These are phyloP conservation scores for Lordiphosa collinella DNA, from an alignment of 1,140 invertebrate species.

Conservation along the genomic window DNA sequence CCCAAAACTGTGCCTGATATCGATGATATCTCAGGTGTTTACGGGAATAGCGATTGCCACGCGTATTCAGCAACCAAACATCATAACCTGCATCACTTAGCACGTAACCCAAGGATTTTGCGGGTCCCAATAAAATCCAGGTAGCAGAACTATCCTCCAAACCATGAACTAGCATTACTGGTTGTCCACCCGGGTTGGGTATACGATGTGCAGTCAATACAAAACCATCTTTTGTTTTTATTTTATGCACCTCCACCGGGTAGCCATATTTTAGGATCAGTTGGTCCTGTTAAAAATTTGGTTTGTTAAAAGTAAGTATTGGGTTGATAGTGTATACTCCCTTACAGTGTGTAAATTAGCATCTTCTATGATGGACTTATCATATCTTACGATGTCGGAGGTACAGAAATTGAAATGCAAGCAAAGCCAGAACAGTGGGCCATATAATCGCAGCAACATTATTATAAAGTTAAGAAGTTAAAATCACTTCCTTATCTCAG, in stretches of 20 bases:
- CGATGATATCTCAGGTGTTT: constrained; percentile 81
- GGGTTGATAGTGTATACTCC: not conserved
- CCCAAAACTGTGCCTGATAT: constrained; percentile 75
- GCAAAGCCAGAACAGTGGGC: constrained; percentile 4
- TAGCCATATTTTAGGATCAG: constrained; percentile 82
- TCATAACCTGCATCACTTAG: constrained; percentile 86
- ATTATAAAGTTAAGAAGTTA: not conserved
- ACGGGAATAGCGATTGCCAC: constrained; percentile 85
- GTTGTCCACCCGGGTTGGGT: constrained; percentile 52
- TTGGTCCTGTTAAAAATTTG: constrained; percentile 43
- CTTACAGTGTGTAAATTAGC: constrained; percentile 16
- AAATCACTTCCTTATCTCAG: too few relatives aligned
- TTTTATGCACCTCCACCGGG: constrained; percentile 80
- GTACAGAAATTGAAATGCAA: not conserved
- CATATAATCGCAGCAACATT: not conserved
- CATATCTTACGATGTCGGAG: constrained; percentile 1
- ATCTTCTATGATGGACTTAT: constrained; percentile 24
- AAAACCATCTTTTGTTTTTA: constrained; percentile 81
- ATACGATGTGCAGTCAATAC: constrained; percentile 80
- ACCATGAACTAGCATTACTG: constrained; percentile 85
- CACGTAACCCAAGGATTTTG: constrained; percentile 80
- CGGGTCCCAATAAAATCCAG: constrained; percentile 81
- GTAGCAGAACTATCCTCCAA: constrained; percentile 81
- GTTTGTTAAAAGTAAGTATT: not conserved
- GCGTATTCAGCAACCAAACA: constrained; percentile 87